A percentile compares a stretch with the other conserved stretches of the same genome.
phyloP scores from a whole-genome alignment of 1,140 invertebrate genomes.

The Ditylenchus dipsaci region DNA sequence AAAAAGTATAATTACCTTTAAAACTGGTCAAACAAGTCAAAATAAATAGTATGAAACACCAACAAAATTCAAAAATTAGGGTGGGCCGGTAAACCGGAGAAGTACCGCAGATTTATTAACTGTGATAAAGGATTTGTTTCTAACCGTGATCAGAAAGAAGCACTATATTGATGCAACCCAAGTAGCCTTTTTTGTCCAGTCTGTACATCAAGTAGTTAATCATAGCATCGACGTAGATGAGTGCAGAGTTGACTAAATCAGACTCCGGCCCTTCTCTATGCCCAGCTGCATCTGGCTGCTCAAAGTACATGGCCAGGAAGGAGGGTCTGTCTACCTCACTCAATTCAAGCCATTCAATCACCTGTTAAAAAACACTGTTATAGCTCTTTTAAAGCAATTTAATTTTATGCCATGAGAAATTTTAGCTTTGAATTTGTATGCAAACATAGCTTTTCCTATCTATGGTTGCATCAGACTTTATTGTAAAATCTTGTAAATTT shows the following conservation, averaged over 20 bases:
- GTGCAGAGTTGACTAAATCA: constrained; percentile 40
- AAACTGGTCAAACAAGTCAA: too few species aligned
- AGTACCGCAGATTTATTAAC: not conserved
- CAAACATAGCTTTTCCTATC: too few species aligned
- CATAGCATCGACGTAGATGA: constrained; percentile 46
- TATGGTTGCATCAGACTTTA: too few species aligned
- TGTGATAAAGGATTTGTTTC: too few species aligned
- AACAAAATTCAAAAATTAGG: too few species aligned
- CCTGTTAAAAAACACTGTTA: not conserved
- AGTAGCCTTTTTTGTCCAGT: constrained; percentile 37
- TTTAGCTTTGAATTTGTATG: too few species aligned
- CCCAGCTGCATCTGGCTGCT: constrained; percentile 68
- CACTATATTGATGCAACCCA: constrained; percentile 53
- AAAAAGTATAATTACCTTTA: too few species aligned
- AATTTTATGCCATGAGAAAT: too few species aligned
- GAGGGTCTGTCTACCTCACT: constrained; percentile 54
- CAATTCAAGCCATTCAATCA: constrained; percentile 66
- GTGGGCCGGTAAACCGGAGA: not conserved
- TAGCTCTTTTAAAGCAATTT: too few species aligned
- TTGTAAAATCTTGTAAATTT: too few species aligned
- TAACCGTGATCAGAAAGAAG: constrained; percentile 54
- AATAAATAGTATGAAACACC: too few species aligned
- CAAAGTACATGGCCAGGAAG: constrained; percentile 69
- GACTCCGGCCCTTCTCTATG: constrained; percentile 38
- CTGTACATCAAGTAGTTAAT: constrained; percentile 46